These are phyloP conservation scores for Bactericera cockerelli DNA, from an alignment of 1,140 invertebrate species.

Conservation along the genomic window DNA sequence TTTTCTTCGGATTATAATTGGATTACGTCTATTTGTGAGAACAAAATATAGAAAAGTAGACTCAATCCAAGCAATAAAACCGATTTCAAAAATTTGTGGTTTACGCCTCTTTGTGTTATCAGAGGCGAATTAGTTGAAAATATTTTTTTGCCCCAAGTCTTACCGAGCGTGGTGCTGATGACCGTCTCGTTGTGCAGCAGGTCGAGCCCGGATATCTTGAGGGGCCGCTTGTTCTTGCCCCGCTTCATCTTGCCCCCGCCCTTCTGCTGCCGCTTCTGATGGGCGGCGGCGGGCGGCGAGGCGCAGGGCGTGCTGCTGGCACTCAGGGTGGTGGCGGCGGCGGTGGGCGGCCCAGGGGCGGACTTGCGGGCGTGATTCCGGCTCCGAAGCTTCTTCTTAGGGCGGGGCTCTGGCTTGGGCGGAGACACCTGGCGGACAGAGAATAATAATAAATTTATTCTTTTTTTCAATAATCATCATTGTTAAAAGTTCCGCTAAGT, in stretches of 20 bases:
- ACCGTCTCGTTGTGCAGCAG: conserved; percentile 79
- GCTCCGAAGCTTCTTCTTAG: not conserved
- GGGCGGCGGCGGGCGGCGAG: not conserved
- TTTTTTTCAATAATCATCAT: too few relatives aligned
- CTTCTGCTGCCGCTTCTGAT: conserved; percentile 22
- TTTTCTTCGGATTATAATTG: too few relatives aligned
- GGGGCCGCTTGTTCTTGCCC: conserved; percentile 41
- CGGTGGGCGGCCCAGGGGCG: not conserved
- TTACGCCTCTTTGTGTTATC: too few relatives aligned
- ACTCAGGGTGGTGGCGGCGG: not conserved
- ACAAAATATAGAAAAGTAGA: too few relatives aligned
- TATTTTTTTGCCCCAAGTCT: too few relatives aligned
- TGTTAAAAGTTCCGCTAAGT: too few relatives aligned
- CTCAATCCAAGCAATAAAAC: too few relatives aligned
- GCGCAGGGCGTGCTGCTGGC: not conserved
- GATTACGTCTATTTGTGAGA: too few relatives aligned
- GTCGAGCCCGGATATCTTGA: conserved; percentile 70
- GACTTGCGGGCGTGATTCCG: not conserved
- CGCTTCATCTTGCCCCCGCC: conserved; percentile 31
- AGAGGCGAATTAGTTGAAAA: too few relatives aligned
- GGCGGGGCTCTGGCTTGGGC: not conserved
- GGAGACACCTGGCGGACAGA: too few relatives aligned
- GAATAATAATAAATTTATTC: too few relatives aligned
- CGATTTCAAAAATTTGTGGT: too few relatives aligned
- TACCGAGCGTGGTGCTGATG: conserved; percentile 58